These are phyloP conservation scores for Andricus curvator DNA, from an alignment of 2,888 invertebrate species.

Conservation along the genomic window DNA sequence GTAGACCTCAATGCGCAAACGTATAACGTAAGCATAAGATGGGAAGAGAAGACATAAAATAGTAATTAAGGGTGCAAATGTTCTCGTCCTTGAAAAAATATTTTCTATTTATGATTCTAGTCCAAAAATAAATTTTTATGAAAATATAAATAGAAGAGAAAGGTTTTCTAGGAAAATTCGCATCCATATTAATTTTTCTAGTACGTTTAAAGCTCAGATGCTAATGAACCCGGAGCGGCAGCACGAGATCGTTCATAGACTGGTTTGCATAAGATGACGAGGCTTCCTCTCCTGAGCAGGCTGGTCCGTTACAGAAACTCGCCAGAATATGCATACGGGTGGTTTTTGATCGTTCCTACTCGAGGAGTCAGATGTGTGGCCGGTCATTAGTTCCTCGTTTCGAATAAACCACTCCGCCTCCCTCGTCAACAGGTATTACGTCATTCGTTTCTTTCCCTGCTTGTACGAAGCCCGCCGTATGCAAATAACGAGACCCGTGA, in stretches of 20 bases:
- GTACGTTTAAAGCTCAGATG: conserved; percentile 10
- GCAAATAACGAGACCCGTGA: conserved; percentile 33
- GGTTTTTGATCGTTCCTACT: conserved; percentile 33
- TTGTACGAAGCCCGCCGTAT: conserved; percentile 24
- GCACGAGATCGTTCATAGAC: conserved; percentile 24
- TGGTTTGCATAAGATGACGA: conserved; percentile 26
- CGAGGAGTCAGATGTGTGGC: conserved; percentile 17
- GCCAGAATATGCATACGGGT: conserved; percentile 8
- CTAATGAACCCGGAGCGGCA: conserved; percentile 16
- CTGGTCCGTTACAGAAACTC: conserved; percentile 22
- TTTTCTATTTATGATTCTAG: no score
- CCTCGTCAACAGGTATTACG: conserved; percentile 37
- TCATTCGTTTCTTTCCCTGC: conserved; percentile 34
- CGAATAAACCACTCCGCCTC: conserved; percentile 26
- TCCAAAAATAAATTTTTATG: no score
- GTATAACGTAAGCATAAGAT: no score
- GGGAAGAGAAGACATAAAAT: no score
- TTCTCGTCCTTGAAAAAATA: no score
- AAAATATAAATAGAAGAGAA: neutral
- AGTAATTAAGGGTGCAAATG: no score
- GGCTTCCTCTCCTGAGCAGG: neutral
- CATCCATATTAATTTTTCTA: conserved; percentile 24
- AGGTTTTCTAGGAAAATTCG: neutral
- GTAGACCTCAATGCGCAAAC: no score
- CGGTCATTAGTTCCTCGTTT: conserved; percentile 37